A percentile compares a stretch with the other conserved stretches of the same genome.
These are phyloP conservation scores for Botrylloides violaceus DNA, from an alignment of 23 tunicate genomes.

Conservation along the genomic window DNA sequence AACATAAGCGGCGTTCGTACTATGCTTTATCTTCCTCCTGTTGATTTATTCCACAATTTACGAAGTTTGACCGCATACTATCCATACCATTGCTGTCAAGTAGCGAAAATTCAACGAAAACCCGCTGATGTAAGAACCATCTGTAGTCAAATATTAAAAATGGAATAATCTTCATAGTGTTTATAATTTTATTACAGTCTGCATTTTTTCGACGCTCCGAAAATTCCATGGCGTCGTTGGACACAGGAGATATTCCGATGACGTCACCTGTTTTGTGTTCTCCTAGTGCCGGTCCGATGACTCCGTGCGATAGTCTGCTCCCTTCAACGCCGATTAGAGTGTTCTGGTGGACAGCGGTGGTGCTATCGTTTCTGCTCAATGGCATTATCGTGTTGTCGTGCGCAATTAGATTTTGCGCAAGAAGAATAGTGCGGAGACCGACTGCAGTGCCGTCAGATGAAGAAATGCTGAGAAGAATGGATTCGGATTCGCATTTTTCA, in stretches of 20 bases:
- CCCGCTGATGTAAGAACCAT: background rate
- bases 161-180: no score
- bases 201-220: no score
- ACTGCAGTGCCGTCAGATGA: background rate
- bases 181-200: no score
- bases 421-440: background rate
- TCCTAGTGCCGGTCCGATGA: constrained; percentile 60
- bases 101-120: constrained; percentile 8
- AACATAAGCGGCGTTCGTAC: constrained; percentile 51
- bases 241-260: background rate
- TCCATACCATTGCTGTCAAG: constrained; percentile 77
- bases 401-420: constrained; percentile 18
- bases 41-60: constrained; percentile 26
- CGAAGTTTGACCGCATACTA: constrained; percentile 42
- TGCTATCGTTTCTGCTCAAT: constrained; percentile 42
- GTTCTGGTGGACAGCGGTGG: constrained; percentile 42
- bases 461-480: constrained; percentile 18
- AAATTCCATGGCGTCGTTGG: background rate
- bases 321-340: constrained; percentile 34
- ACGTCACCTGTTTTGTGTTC: constrained; percentile 28
- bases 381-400: constrained; percentile 28
- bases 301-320: constrained; percentile 63
- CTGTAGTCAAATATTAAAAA: no score
- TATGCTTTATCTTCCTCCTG: constrained; percentile 51
- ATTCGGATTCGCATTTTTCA: constrained; percentile 2